A percentile compares a stretch with the other conserved stretches of the same genome.
phyloP scores from a whole-genome alignment of 2,888 invertebrate genomes.

The Pseudococcus longispinus region DNA sequence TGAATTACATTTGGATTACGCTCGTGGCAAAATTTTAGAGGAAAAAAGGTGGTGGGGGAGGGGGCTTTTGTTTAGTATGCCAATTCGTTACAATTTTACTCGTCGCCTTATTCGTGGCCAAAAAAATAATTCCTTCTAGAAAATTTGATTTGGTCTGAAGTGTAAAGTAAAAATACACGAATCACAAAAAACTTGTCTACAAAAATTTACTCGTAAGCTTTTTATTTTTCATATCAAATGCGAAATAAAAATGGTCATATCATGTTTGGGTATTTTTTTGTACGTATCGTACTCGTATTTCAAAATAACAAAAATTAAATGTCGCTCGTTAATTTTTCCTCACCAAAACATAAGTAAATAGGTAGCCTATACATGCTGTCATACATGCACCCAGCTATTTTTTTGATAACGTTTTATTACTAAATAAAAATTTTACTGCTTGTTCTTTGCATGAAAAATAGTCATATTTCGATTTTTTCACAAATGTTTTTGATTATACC shows the following conservation, averaged over 20 bases:
- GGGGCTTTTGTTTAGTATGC: neutral
- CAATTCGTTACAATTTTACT: neutral
- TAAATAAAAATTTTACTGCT: neutral
- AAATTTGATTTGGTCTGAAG: neutral
- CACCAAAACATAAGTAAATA: slow-evolving; percentile 2
- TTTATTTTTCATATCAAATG: neutral
- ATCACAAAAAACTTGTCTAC: no score
- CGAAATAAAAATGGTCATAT: neutral
- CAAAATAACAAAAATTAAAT: neutral
- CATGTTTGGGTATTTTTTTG: neutral
- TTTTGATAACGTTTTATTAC: slow-evolving; percentile 33
- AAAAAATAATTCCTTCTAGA: neutral
- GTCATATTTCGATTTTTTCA: neutral
- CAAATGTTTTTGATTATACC: neutral
- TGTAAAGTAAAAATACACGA: neutral
- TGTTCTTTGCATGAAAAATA: neutral
- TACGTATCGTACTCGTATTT: neutral
- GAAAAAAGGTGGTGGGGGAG: neutral
- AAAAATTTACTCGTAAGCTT: no score
- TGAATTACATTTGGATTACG: neutral
- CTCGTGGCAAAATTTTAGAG: neutral
- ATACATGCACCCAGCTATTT: neutral
- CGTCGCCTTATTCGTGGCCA: neutral
- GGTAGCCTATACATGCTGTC: slow-evolving; percentile 5
- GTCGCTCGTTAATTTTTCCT: slow-evolving; percentile 6